Evolutionary conservation across 2,888 invertebrate species (phyloP).

Genomic region (Pseudeuparius sepicola): DNA sequence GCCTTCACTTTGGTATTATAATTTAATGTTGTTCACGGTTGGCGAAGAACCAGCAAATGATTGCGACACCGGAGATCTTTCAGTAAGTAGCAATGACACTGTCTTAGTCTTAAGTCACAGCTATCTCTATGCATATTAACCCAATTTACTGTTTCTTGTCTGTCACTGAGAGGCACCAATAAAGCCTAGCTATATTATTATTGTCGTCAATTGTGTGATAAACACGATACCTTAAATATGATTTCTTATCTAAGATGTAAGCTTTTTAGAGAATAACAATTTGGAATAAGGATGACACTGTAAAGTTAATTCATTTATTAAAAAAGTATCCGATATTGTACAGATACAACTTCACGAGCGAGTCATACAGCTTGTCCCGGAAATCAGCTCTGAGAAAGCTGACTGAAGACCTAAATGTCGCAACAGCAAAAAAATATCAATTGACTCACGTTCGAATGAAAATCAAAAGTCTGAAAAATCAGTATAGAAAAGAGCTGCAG

Average conservation of each 20-base stretch:
- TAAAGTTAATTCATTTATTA: constrained; percentile 24
- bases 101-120: too few species aligned
- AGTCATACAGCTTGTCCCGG: too few species aligned
- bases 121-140: too few species aligned
- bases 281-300: constrained; percentile 25
- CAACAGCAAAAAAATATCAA: constrained; percentile 22
- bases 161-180: too few species aligned
- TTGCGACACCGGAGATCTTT: constrained; percentile 9
- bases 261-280: too few species aligned
- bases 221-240: too few species aligned
- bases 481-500: constrained; percentile 23
- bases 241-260: too few species aligned
- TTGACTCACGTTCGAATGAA: constrained; percentile 22
- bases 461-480: constrained; percentile 22
- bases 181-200: too few species aligned
- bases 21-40: constrained; percentile 24
- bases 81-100: constrained; percentile 10
- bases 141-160: too few species aligned
- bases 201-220: too few species aligned
- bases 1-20: constrained; percentile 28
- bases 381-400: constrained; percentile 21
- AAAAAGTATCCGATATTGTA: constrained; percentile 26
- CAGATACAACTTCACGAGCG: too few species aligned
- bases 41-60: constrained; percentile 22
- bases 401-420: constrained; percentile 19